A percentile compares a stretch with the other conserved stretches of the same genome.
These are phyloP conservation scores for Poeciliopsis prolifica DNA, from an alignment of 2,113 vertebrate genomes.

Conservation along the genomic window DNA sequence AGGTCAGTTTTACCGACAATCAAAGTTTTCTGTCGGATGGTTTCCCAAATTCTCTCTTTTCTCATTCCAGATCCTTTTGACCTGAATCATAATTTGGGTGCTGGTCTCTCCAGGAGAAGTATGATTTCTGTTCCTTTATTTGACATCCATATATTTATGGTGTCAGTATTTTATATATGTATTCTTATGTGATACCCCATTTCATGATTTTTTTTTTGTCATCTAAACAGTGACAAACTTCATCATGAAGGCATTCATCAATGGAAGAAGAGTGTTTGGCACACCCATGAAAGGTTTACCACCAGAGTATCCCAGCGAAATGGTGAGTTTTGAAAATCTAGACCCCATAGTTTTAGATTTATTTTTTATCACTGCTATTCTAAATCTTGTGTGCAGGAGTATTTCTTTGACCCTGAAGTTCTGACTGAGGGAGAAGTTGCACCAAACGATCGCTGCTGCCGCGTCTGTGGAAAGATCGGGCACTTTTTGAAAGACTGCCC, in stretches of 20 bases:
- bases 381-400: slow-evolving; percentile 79
- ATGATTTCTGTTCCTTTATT: slow-evolving; percentile 47
- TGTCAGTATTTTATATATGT: no score
- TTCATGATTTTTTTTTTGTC: background rate
- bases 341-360: background rate
- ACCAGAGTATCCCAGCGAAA: slow-evolving; percentile 84
- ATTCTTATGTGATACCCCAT: background rate
- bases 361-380: background rate
- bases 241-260: slow-evolving; percentile 98
- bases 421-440: slow-evolving; percentile 92
- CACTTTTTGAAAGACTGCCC: slow-evolving; percentile 98
- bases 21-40: no score
- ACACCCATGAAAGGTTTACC: slow-evolving; percentile 85
- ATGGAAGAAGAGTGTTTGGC: slow-evolving; percentile 91
- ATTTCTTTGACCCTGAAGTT: slow-evolving; percentile 94
- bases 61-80: slow-evolving; percentile 89
- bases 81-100: slow-evolving; percentile 95
- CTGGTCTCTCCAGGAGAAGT: slow-evolving; percentile 96
- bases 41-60: background rate
- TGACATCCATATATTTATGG: background rate
- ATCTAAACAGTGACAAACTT: slow-evolving; percentile 91
- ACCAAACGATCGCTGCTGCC: slow-evolving; percentile 94
- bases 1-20: slow-evolving; percentile 77
- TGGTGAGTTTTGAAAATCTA: slow-evolving; percentile 77
- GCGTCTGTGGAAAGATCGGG: slow-evolving; percentile 96